Percentiles rank a stretch among this genome's conserved stretches.
Conservation (phyloP, 2,797 vertebrate species). For the Cyclura pinguis region DNA sequence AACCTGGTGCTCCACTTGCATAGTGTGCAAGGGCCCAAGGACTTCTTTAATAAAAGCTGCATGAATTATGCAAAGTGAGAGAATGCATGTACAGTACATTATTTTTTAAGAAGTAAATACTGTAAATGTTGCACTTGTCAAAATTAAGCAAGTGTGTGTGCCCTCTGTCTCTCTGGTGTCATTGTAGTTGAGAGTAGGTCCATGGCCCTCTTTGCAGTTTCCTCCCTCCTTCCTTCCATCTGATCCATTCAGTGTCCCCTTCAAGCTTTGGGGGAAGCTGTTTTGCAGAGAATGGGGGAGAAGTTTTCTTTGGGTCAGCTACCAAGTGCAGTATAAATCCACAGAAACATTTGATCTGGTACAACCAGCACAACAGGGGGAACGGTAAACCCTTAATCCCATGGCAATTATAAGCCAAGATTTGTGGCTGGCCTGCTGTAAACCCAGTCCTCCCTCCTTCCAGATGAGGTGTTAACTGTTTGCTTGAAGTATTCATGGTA, state of each 20-base stretch:
- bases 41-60: background rate
- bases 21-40: too few species aligned
- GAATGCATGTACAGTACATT: background rate
- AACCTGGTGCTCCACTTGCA: too few species aligned
- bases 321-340: background rate
- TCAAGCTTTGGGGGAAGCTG: background rate
- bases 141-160: background rate
- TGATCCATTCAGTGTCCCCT: background rate
- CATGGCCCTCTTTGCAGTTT: too few species aligned
- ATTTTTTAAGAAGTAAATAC: background rate
- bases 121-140: background rate
- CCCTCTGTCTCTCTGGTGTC: background rate
- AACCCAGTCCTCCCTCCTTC: background rate
- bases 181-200: background rate
- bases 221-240: too few species aligned
- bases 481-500: background rate
- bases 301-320: constrained; percentile 1
- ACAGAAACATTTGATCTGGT: background rate
- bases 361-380: constrained; percentile 2
- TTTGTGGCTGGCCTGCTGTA: constrained; percentile 26
- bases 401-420: constrained; percentile 8
- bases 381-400: constrained; percentile 20
- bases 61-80: background rate
- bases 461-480: constrained; percentile 32
- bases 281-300: background rate